Percentiles rank a stretch among this genome's conserved stretches.
These are phyloP conservation scores for Xiphophorus hellerii DNA, from an alignment of 2,113 vertebrate genomes.

Conservation along the genomic window DNA sequence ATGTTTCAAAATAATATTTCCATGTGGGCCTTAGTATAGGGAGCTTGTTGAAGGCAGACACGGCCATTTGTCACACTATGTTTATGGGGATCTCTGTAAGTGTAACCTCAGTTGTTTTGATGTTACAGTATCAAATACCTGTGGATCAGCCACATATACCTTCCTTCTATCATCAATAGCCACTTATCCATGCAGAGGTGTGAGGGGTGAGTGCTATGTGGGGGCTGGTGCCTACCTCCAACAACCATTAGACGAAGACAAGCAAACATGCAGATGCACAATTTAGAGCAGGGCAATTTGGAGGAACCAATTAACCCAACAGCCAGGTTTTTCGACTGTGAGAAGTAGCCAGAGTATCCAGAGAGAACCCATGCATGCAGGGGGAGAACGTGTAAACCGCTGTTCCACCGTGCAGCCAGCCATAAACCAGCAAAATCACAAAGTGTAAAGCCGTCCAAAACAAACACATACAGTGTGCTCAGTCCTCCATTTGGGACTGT, in stretches of 20 bases:
- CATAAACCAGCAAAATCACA: not conserved
- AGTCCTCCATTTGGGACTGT: not conserved
- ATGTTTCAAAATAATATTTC: not conserved
- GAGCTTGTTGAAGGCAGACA: not conserved
- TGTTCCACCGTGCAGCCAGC: not conserved
- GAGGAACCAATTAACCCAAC: too few relatives aligned
- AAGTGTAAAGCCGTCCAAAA: not conserved
- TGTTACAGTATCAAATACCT: not conserved
- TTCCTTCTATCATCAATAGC: not conserved
- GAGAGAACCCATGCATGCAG: not conserved
- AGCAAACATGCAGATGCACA: not conserved
- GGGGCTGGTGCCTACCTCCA: too few relatives aligned
- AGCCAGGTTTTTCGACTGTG: not conserved
- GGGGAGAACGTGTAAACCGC: not conserved
- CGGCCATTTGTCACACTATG: not conserved
- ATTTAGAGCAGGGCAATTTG: not conserved
- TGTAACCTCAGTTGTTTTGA: not conserved
- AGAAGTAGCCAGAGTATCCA: not conserved
- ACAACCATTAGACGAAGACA: too few relatives aligned
- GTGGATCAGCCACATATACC: not conserved
- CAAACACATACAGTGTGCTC: slow-evolving; percentile 13
- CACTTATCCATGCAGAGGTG: not conserved
- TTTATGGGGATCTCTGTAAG: not conserved
- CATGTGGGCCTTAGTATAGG: not conserved
- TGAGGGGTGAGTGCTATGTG: too few relatives aligned